phyloP scores from a whole-genome alignment of 2,888 invertebrate genomes.

The Chalcis sispes region DNA sequence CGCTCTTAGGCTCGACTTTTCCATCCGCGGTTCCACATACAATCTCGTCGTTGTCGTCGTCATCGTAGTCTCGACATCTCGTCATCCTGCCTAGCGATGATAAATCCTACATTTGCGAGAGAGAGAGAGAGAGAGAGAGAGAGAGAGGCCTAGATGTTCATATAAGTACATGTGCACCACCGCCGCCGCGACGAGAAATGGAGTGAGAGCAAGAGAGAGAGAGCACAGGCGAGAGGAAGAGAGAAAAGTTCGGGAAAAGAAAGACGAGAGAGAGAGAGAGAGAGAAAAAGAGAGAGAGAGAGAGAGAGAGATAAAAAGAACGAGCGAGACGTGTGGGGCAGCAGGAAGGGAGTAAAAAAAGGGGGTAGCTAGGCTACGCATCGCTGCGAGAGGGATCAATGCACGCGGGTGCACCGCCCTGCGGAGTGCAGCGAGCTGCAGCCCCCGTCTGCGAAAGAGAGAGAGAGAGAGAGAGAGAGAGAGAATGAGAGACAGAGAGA shows the following conservation, averaged over 20 bases:
- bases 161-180: not conserved
- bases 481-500: too few relatives aligned
- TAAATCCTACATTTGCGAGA: constrained; percentile 62
- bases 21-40: constrained; percentile 50
- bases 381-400: constrained; percentile 71
- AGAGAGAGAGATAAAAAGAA: constrained; percentile 55
- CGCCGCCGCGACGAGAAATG: constrained; percentile 15
- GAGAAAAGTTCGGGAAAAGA: too few relatives aligned
- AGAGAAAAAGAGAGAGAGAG: constrained; percentile 28
- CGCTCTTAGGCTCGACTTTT: constrained; percentile 28
- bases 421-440: constrained; percentile 66
- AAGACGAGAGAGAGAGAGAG: not conserved
- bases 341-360: constrained; percentile 56
- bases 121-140: constrained; percentile 40
- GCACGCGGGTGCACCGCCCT: constrained; percentile 75
- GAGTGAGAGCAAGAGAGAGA: constrained; percentile 46
- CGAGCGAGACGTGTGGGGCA: constrained; percentile 64
- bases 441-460: not conserved
- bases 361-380: constrained; percentile 70
- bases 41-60: constrained; percentile 54
- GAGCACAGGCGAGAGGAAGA: too few relatives aligned
- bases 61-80: constrained; percentile 44
- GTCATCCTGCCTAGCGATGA: constrained; percentile 59
- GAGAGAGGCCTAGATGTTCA: constrained; percentile 30
- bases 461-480: too few relatives aligned